phyloP scores from a whole-genome alignment of 2,797 vertebrate genomes.

The Argya squamiceps region DNA sequence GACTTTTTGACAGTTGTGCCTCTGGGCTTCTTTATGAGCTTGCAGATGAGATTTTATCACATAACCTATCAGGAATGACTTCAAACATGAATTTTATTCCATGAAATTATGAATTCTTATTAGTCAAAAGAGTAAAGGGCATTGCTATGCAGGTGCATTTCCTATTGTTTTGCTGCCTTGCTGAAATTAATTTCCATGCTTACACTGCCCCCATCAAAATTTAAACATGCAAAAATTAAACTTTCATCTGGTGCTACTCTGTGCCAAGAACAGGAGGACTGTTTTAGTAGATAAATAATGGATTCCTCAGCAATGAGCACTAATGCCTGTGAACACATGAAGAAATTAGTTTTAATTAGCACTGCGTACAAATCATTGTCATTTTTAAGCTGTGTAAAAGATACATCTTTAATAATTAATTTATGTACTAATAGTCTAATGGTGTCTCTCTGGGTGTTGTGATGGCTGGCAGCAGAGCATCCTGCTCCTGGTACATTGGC shows the following conservation, averaged over 20 bases:
- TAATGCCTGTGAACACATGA: not conserved
- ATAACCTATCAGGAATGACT: not conserved
- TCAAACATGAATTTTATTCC: not conserved
- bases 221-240: not conserved
- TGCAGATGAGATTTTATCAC: not conserved
- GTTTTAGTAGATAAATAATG: not conserved
- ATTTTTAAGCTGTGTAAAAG: not conserved
- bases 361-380: not conserved
- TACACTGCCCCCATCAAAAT: not conserved
- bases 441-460: not conserved
- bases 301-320: not conserved
- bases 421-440: not conserved
- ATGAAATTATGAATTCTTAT: not conserved
- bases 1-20: not conserved
- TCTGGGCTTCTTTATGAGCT: not conserved
- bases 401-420: not conserved
- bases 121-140: not conserved
- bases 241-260: constrained; percentile 5
- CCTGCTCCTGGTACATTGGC: not conserved
- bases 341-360: constrained; percentile 3
- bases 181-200: not conserved
- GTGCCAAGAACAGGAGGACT: not conserved
- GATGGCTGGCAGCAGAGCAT: not conserved
- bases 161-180: not conserved
- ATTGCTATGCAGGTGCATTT: not conserved